These are phyloP conservation scores for Yponomeuta malinellus DNA, from an alignment of 2,888 invertebrate genomes.

Conservation along the genomic window DNA sequence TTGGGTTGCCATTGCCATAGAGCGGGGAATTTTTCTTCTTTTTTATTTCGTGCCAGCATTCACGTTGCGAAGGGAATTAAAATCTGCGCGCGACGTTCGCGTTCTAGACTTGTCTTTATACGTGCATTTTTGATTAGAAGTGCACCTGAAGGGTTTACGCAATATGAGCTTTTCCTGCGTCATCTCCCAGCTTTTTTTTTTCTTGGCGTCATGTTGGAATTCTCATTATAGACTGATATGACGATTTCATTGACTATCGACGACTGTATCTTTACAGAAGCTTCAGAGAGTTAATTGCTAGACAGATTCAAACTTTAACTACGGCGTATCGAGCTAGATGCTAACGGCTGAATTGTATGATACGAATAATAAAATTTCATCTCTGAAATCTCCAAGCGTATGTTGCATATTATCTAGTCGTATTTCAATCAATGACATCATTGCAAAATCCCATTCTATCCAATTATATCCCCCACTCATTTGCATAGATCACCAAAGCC, in stretches of 20 bases:
- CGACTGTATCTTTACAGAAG: neutral
- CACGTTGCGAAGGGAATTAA: constrained; percentile 46
- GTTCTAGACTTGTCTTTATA: constrained; percentile 43
- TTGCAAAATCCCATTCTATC: constrained; percentile 35
- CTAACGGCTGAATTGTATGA: no score
- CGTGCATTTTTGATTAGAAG: constrained; percentile 23
- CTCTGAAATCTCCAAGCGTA: no score
- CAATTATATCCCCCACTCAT: constrained; percentile 33
- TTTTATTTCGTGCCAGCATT: constrained; percentile 32
- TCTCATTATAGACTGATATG: neutral
- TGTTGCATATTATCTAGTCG: constrained; percentile 26
- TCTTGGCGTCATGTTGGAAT: neutral
- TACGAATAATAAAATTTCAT: no score
- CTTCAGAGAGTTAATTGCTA: neutral
- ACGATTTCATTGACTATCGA: neutral
- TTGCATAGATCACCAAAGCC: constrained; percentile 62
- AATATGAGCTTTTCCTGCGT: constrained; percentile 22
- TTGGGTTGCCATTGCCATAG: constrained; percentile 47
- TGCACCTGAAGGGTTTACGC: constrained; percentile 54
- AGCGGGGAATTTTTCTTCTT: constrained; percentile 22
- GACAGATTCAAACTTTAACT: neutral
- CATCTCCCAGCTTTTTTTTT: neutral
- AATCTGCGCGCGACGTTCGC: constrained; percentile 45
- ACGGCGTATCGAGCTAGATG: neutral
- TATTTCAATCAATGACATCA: constrained; percentile 46